phyloP scores from a whole-genome alignment of 2,113 vertebrate genomes.

The Entomyzon cyanotis region DNA sequence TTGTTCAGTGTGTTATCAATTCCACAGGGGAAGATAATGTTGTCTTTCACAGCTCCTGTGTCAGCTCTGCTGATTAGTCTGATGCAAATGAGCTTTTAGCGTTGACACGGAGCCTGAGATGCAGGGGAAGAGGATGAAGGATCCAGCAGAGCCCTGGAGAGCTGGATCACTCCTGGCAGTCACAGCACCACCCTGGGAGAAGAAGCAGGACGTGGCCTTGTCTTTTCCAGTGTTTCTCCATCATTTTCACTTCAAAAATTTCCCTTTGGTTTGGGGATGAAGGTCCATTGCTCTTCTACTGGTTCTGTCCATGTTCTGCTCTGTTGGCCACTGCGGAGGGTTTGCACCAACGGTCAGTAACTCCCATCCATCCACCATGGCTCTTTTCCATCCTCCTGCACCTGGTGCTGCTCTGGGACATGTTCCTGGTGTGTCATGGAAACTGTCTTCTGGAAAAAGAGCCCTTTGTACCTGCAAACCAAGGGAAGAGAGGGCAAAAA shows the following conservation, averaged over 20 bases:
- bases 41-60: neutral
- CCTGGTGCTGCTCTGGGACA: neutral
- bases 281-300: rapidly evolving
- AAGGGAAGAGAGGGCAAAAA: neutral
- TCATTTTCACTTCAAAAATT: neutral
- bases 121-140: neutral
- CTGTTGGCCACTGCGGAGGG: neutral
- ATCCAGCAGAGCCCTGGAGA: neutral
- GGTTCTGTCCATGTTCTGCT: neutral
- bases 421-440: neutral
- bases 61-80: neutral
- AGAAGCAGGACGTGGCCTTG: neutral
- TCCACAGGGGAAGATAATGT: neutral
- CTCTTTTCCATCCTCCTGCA: neutral
- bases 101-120: neutral
- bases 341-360: neutral
- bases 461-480: neutral
- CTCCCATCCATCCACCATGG: rapidly evolving
- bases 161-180: rapidly evolving
- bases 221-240: neutral
- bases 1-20: neutral
- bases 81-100: neutral
- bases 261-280: neutral
- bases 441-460: neutral
- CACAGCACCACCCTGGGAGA: neutral